phyloP scores from a whole-genome alignment of 2,888 invertebrate genomes.

The Oligia fasciuncula region DNA sequence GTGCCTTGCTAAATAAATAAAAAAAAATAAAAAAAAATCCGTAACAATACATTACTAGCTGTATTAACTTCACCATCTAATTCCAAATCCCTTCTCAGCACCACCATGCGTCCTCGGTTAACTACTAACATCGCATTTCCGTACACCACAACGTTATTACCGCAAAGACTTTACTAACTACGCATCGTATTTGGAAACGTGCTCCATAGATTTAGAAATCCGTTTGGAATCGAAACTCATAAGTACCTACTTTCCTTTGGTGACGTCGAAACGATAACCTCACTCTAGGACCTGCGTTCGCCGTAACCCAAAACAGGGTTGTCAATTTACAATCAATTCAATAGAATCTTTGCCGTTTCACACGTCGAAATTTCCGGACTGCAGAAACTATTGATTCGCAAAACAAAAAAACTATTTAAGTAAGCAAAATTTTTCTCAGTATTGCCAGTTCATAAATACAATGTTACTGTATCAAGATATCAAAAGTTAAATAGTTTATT shows the following conservation, averaged over 20 bases:
- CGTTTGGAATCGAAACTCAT: background rate
- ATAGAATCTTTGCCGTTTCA: background rate
- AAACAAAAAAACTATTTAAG: background rate
- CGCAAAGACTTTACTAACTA: slow-evolving; percentile 12
- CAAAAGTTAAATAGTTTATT: background rate
- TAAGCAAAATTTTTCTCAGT: background rate
- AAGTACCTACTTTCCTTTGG: too few relatives aligned
- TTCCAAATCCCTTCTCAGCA: background rate
- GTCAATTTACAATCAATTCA: background rate
- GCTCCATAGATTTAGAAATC: background rate
- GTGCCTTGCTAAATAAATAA: too few relatives aligned
- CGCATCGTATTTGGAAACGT: background rate
- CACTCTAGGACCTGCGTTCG: background rate
- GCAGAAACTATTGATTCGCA: background rate
- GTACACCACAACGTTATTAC: background rate
- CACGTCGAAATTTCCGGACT: too few relatives aligned
- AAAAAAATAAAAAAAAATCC: too few relatives aligned
- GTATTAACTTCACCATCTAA: too few relatives aligned
- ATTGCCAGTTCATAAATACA: background rate
- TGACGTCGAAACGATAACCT: background rate
- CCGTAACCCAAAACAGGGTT: background rate
- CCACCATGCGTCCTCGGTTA: background rate
- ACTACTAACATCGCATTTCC: background rate
- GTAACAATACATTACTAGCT: background rate
- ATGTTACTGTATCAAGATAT: background rate